phyloP scores from a whole-genome alignment of 2,113 vertebrate genomes.

The Gasterosteus aculeatus region DNA sequence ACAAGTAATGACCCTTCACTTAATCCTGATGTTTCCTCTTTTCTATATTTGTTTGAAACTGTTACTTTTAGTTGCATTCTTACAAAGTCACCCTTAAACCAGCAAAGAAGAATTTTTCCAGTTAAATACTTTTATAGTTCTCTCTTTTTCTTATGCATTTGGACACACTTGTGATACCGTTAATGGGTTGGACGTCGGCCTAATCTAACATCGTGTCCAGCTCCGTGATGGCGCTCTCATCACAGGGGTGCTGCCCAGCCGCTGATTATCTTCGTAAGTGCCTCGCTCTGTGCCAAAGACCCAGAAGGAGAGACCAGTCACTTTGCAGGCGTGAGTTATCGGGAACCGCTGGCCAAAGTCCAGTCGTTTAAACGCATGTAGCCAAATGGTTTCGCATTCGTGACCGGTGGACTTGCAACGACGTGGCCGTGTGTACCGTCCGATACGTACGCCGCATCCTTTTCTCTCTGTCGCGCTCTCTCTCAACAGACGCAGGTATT shows the following conservation, averaged over 20 bases:
- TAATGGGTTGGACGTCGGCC: constrained; percentile 50
- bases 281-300: constrained; percentile 43
- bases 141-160: constrained; percentile 34
- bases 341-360: constrained; percentile 19
- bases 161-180: constrained; percentile 46
- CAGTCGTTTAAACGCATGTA: constrained; percentile 23
- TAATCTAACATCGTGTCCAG: constrained; percentile 52
- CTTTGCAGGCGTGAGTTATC: constrained; percentile 50
- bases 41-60: constrained; percentile 9
- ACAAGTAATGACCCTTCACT: constrained; percentile 12
- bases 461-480: neutral
- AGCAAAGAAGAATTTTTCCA: constrained; percentile 16
- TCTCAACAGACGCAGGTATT: constrained; percentile 74
- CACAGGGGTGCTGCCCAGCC: constrained; percentile 42
- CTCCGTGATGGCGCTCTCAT: constrained; percentile 43
- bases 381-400: constrained; percentile 36
- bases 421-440: constrained; percentile 40
- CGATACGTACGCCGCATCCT: constrained; percentile 45
- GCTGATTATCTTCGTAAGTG: constrained; percentile 60
- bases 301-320: constrained; percentile 53
- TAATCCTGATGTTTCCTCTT: neutral
- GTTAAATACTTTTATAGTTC: constrained; percentile 44
- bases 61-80: constrained; percentile 2
- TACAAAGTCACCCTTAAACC: constrained; percentile 42
- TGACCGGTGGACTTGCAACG: constrained; percentile 52